Evolutionary conservation across 2,888 invertebrate species (phyloP).

Genomic region (Trissolcus brochymenae): DNA sequence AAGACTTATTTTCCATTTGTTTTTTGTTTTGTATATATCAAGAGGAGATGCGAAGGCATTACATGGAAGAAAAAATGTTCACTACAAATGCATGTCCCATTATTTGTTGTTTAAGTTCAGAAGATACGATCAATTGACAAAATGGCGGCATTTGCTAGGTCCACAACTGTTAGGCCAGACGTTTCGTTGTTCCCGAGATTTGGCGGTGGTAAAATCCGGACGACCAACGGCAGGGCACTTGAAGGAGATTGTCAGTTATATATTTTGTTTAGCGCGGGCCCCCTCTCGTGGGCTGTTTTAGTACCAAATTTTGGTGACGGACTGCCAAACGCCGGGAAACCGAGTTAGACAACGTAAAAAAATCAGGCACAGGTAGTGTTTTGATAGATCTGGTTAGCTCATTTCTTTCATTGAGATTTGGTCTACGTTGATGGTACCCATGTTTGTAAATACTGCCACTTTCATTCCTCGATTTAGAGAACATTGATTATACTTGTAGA

Average conservation of each 20-base stretch:
- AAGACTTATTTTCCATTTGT: conserved; percentile 24
- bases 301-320: conserved; percentile 23
- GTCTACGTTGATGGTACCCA: no score
- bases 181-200: conserved; percentile 45
- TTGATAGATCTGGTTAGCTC: conserved; percentile 37
- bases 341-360: conserved; percentile 50
- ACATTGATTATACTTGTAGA: no score
- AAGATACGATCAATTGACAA: conserved; percentile 28
- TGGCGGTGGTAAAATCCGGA: conserved; percentile 34
- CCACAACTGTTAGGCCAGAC: conserved; percentile 47
- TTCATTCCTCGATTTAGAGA: not conserved
- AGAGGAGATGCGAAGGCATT: conserved; percentile 53
- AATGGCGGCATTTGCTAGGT: conserved; percentile 16
- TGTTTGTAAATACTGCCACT: conserved; percentile 9
- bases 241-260: conserved; percentile 50
- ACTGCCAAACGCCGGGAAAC: conserved; percentile 42
- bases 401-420: conserved; percentile 14
- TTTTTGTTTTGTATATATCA: conserved; percentile 24
- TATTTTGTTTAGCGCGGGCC: not conserved
- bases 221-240: conserved; percentile 40
- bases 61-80: conserved; percentile 53
- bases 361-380: conserved; percentile 73
- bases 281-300: not conserved
- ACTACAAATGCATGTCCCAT: conserved; percentile 55
- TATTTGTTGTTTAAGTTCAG: conserved; percentile 26